Conservation (phyloP, 2,797 vertebrate genomes). For the Rhadinocentrus ornatus region DNA sequence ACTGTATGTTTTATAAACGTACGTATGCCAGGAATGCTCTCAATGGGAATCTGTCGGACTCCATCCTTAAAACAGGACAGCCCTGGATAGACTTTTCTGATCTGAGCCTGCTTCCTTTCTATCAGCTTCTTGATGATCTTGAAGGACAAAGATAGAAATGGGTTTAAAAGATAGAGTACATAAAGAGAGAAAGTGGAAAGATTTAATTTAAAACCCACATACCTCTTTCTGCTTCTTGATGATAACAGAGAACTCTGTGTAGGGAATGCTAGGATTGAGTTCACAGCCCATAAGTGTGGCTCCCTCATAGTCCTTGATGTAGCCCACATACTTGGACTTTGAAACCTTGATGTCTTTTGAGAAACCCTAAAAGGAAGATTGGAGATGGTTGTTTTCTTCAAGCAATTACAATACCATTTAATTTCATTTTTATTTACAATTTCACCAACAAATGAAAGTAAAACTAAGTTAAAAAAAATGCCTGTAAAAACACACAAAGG, state of each 20-base stretch:
- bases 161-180: neutral
- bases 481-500: neutral
- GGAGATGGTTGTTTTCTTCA: constrained; percentile 3
- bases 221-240: constrained; percentile 99
- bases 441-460: neutral
- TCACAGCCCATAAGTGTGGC: constrained; percentile 99
- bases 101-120: constrained; percentile 97
- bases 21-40: constrained; percentile 99
- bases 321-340: constrained; percentile 96
- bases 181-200: neutral
- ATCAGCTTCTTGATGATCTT: constrained; percentile 99
- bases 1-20: constrained; percentile 67
- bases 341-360: constrained; percentile 99
- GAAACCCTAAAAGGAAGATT: constrained; percentile 87
- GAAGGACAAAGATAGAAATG: constrained; percentile 38
- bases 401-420: neutral
- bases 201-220: constrained; percentile 4
- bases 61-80: constrained; percentile 99
- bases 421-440: neutral
- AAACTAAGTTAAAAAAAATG: neutral
- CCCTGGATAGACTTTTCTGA: constrained; percentile 97
- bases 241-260: constrained; percentile 98
- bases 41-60: constrained; percentile 97
- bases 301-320: constrained; percentile 99
- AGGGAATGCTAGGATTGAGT: constrained; percentile 96